These are phyloP conservation scores for Choristoneura fumiferana DNA, from an alignment of 1,140 invertebrate species.

Conservation along the genomic window DNA sequence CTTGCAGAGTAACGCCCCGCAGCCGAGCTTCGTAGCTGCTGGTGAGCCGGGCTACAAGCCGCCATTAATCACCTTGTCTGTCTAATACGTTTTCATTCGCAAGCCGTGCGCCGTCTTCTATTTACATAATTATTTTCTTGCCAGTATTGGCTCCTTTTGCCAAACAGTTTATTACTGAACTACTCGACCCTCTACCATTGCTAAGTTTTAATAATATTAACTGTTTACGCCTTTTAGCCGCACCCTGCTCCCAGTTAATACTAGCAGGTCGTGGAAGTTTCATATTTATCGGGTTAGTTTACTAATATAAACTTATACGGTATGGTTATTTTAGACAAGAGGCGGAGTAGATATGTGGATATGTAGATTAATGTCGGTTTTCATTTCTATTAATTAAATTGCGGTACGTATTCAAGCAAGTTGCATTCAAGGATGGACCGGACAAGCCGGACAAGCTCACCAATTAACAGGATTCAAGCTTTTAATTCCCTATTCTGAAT, in stretches of 20 bases:
- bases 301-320: constrained; percentile 40
- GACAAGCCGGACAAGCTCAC: background rate
- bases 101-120: constrained; percentile 53
- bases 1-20: constrained; percentile 23
- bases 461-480: too few species aligned
- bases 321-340: constrained; percentile 32
- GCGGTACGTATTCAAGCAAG: too few species aligned
- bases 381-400: constrained; percentile 38
- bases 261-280: constrained; percentile 47
- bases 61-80: constrained; percentile 70
- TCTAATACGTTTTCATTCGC: constrained; percentile 70
- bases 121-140: constrained; percentile 71
- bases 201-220: constrained; percentile 72
- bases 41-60: constrained; percentile 41
- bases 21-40: constrained; percentile 37
- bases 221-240: constrained; percentile 61
- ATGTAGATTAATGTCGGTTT: constrained; percentile 36
- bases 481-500: too few species aligned
- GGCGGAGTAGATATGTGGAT: constrained; percentile 30
- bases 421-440: background rate
- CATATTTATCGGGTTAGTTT: constrained; percentile 65
- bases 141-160: constrained; percentile 47
- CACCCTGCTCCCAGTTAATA: constrained; percentile 56
- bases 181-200: constrained; percentile 45
- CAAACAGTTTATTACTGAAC: constrained; percentile 49